phyloP scores from a whole-genome alignment of 2,113 vertebrate species.

The Penelope pileata region DNA sequence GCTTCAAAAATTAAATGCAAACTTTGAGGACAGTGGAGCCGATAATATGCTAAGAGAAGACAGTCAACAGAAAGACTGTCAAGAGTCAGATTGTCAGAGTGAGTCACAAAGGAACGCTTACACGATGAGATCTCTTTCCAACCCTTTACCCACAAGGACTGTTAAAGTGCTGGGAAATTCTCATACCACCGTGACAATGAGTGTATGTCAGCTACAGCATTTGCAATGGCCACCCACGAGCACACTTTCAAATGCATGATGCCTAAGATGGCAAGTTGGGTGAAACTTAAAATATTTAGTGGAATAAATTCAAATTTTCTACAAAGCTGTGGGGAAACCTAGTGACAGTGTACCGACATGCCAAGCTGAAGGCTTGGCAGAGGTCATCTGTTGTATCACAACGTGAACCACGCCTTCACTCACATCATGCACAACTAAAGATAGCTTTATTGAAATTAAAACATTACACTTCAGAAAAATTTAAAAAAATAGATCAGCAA shows the following conservation, averaged over 20 bases:
- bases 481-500: not conserved
- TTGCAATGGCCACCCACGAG: not conserved
- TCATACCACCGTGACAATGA: rapidly evolving
- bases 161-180: not conserved
- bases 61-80: not conserved
- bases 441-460: not conserved
- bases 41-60: not conserved
- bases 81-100: not conserved
- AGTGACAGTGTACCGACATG: not conserved
- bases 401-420: not conserved
- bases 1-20: not conserved
- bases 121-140: not conserved
- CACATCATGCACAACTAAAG: not conserved
- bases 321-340: not conserved
- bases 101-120: not conserved
- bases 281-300: not conserved
- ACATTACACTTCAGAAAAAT: not conserved
- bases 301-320: not conserved
- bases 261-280: not conserved
- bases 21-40: not conserved
- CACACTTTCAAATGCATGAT: not conserved
- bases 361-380: not conserved
- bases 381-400: not conserved
- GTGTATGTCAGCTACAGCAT: not conserved
- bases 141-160: not conserved